phyloP scores from a whole-genome alignment of 2,113 vertebrate genomes.

The Anguilla japonica region DNA sequence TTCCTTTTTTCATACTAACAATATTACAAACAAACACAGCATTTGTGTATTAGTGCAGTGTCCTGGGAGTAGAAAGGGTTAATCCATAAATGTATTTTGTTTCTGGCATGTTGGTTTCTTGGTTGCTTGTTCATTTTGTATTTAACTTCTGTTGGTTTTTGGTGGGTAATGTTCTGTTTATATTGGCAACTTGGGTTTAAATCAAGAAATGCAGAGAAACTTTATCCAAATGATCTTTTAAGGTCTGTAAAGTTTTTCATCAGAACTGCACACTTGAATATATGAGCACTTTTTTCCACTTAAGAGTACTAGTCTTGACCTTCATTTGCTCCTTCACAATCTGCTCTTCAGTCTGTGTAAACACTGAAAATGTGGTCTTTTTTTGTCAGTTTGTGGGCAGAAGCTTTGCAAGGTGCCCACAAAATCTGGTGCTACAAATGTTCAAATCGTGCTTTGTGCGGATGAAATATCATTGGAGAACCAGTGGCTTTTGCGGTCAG shows the following conservation, averaged over 20 bases:
- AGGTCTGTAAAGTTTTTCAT: background rate
- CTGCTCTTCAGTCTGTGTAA: background rate
- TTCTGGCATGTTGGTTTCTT: background rate
- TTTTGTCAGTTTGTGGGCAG: background rate
- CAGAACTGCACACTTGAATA: background rate
- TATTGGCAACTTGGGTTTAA: background rate
- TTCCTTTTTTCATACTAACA: background rate
- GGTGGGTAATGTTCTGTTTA: background rate
- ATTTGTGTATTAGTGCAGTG: background rate
- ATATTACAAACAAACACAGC: background rate
- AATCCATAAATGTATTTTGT: too few relatives aligned
- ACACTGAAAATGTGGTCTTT: background rate
- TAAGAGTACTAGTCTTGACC: background rate
- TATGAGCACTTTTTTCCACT: background rate
- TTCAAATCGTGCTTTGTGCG: background rate
- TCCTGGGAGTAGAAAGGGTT: too few relatives aligned
- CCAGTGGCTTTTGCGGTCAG: conserved; percentile 24
- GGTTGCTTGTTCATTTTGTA: background rate
- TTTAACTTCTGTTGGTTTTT: background rate
- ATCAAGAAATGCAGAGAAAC: background rate
- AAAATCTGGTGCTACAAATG: background rate
- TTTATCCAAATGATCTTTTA: background rate
- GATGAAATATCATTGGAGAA: background rate
- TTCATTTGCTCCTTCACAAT: background rate
- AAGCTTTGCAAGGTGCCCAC: background rate